Evolutionary conservation across 2,113 vertebrate species (phyloP).

Genomic region (Coregonus clupeaformis): DNA sequence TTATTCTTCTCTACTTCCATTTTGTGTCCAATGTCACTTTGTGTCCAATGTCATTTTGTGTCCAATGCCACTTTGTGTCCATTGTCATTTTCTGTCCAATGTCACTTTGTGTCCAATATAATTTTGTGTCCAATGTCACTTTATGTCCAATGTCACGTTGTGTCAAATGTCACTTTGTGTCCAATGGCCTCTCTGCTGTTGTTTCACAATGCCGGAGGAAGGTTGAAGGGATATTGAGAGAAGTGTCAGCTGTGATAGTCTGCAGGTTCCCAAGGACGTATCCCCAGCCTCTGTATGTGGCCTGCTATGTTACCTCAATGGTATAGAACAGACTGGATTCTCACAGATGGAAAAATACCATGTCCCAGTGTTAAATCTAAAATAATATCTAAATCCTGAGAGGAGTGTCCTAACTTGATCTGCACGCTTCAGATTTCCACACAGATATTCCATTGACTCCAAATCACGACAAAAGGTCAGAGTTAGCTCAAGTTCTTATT

Average conservation of each 20-base stretch:
- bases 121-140: background rate
- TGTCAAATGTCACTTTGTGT: background rate
- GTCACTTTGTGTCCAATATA: background rate
- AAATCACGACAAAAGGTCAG: too few relatives aligned
- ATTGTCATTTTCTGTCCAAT: too few relatives aligned
- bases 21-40: slow-evolving; percentile 1
- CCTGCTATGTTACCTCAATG: background rate
- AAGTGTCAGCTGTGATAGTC: background rate
- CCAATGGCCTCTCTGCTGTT: background rate
- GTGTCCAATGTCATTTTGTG: background rate
- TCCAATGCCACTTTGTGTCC: too few relatives aligned
- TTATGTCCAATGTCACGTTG: background rate
- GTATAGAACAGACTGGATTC: background rate
- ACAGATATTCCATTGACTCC: too few relatives aligned
- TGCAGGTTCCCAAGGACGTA: background rate
- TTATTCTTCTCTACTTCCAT: too few relatives aligned
- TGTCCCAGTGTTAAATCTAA: background rate
- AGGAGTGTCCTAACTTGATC: too few relatives aligned
- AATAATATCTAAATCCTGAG: too few relatives aligned
- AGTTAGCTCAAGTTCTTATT: too few relatives aligned
- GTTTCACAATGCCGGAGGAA: slow-evolving; percentile 3
- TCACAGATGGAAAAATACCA: background rate
- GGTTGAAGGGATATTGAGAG: background rate
- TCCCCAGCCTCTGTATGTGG: background rate
- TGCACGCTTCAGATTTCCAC: too few relatives aligned